Evolutionary conservation across 2,888 invertebrate genomes (phyloP), one percentile per base, ranked within the genome.

Genomic region (Allygus modestus): DNA sequence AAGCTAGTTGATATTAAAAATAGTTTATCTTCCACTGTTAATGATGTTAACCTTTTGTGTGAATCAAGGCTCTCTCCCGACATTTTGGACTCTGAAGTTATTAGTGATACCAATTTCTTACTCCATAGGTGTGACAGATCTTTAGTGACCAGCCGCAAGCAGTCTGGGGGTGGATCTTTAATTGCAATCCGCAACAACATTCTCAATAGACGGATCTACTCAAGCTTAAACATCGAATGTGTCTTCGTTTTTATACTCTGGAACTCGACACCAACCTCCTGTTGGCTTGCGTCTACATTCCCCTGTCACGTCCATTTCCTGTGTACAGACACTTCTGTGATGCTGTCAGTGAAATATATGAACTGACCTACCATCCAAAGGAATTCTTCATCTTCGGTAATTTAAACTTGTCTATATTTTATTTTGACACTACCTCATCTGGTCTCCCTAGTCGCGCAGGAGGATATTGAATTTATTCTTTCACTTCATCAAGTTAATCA

Each of bases 401-500:
- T 20, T 79, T 79, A 33, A 79, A 58, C 31, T n/a, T 79, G 11
- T 37, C 58, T 12, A 17, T 20, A 2, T 79, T 58, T 20, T 58
- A 79, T 20, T 11, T 58, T 20, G 23, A 5, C 11, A 15, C 9
- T 20, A 33, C n/a, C 2, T 9, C 79, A 20, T 20, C 58, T 0
- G 33, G 17, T 58, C 28, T 51, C 23, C 28, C 51, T 9, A 46
- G 28, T 5, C 58, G 11, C 1, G 58, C 58, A 0, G 1, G 1
- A 1, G 37, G 79, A 58, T 37, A 79, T 79, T 58, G 54, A 58
- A 5, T 17, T 17, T 2, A 5, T 20, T 9, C 58, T 58, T 20
- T 79, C 58, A 0, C 58, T 79, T 2, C 20, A 33, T n/a, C 79
- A 79, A 37, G 33, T 79, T 2, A 79, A 79, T 58, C 79, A 79